Conservation (phyloP, 2,888 invertebrate genomes). For the Sminthurinus aureus region DNA sequence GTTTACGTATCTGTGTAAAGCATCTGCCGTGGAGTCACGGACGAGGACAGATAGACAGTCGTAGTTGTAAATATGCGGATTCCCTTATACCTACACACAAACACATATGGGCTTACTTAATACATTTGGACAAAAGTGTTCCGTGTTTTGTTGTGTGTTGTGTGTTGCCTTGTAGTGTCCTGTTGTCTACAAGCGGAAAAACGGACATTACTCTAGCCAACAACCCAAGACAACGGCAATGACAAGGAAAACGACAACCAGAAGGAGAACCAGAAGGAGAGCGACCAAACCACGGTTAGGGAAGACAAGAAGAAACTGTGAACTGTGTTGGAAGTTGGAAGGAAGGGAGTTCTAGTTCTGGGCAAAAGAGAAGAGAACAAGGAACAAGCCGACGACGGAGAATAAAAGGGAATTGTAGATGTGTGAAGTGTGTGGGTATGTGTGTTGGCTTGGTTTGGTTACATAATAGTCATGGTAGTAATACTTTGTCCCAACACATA, state of each 20-base stretch:
- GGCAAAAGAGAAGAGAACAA: too few species aligned
- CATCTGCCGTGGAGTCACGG: too few species aligned
- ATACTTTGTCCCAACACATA: too few species aligned
- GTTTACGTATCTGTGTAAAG: too few species aligned
- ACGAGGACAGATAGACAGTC: too few species aligned
- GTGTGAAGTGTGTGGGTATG: not conserved
- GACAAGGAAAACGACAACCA: not conserved
- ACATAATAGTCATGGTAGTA: too few species aligned
- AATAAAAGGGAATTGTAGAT: not conserved
- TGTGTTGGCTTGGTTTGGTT: too few species aligned
- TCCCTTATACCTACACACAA: not conserved
- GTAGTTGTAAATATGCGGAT: too few species aligned
- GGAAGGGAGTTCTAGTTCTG: too few species aligned
- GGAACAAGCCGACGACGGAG: not conserved
- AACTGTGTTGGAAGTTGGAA: too few species aligned
- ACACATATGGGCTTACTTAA: not conserved
- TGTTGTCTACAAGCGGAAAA: slow-evolving; percentile 15
- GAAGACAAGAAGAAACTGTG: too few species aligned
- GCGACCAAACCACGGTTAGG: not conserved
- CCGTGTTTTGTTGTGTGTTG: not conserved
- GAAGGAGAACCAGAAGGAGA: not conserved
- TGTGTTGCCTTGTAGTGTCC: slow-evolving; percentile 6
- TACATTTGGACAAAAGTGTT: not conserved
- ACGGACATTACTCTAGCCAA: slow-evolving; percentile 10
- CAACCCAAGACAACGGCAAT: not conserved